Evolutionary conservation across 2,113 vertebrate genomes (phyloP), one percentile per base, ranked within the genome.

Genomic region (Pterophyllum scalare): DNA sequence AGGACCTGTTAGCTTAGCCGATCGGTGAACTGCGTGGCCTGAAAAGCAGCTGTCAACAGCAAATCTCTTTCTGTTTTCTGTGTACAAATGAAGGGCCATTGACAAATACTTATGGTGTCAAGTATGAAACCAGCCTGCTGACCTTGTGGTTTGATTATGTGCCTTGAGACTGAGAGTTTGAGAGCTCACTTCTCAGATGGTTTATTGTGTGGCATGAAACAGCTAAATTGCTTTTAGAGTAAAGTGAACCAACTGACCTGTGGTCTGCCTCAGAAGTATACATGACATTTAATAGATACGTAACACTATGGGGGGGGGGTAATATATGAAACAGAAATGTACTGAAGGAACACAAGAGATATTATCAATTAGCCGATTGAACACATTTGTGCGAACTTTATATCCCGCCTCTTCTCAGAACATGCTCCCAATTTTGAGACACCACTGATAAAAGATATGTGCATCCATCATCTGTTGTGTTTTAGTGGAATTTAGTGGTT

Each of bases 91-190:
- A 91, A 90, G 87, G 83, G 78, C 88, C 83, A 88, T 90, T 91
- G 93, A 94, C 87, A 91, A 85, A 90, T 86, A 85, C 90, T 92
- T 87, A 91, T 61, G 74, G 83, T 92, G 92, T 91, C 89, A 91
- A 93, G 92, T 83, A 86, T 81, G 80, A 84, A 85, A 87, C 72
- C 75, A 43, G 88, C 81, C 64, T 9, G 2, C 81, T 92, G 94
- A 93, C 93, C 94, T 94, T 94, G 90, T 40, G 77, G 62, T 92
- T 90, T 91, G 85, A 92, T 91, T 88, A 88, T 91, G 84, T 88
- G 90, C 81, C 89, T 92, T 67, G 81, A 88, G 81, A 88, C 84
- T 62, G 74, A 85, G 84, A 87, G 83, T 90, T 89, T 89, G 82
- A 70, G 87, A 89, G 84, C 87, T 88, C 88, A 85, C 80, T 86